Evolutionary conservation across 2,888 invertebrate species (phyloP).

Genomic region (Thereva unica): DNA sequence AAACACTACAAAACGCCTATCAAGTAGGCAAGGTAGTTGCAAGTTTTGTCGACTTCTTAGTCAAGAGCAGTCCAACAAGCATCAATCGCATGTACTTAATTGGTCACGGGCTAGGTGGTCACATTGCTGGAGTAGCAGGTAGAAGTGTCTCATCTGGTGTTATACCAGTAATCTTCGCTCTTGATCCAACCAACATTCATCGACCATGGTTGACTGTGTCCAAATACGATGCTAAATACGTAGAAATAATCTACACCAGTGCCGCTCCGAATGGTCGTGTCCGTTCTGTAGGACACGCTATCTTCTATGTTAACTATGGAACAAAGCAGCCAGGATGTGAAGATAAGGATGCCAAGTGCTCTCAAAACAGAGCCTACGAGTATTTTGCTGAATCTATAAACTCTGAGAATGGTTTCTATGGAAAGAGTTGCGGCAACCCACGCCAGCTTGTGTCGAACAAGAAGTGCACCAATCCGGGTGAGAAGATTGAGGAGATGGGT

Average conservation of each 20-base stretch:
- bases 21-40: constrained; percentile 64
- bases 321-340: constrained; percentile 72
- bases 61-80: constrained; percentile 57
- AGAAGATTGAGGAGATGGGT: constrained; percentile 10
- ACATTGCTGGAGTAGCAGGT: constrained; percentile 65
- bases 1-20: constrained; percentile 45
- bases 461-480: not conserved
- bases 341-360: constrained; percentile 65
- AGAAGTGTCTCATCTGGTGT: constrained; percentile 50
- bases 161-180: constrained; percentile 56
- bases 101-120: constrained; percentile 65
- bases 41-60: constrained; percentile 66
- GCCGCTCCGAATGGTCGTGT: constrained; percentile 66
- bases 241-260: constrained; percentile 75
- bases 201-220: constrained; percentile 60
- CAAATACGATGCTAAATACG: constrained; percentile 69
- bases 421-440: too few species aligned
- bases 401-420: constrained; percentile 61
- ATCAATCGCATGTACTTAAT: constrained; percentile 52
- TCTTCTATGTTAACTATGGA: constrained; percentile 79
- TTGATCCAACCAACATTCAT: constrained; percentile 66
- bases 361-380: constrained; percentile 67
- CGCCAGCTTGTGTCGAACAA: too few species aligned
- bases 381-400: constrained; percentile 70
- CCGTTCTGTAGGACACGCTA: constrained; percentile 67